Conservation (phyloP, 2,888 invertebrate species). For the Drosophila demipolita region DNA sequence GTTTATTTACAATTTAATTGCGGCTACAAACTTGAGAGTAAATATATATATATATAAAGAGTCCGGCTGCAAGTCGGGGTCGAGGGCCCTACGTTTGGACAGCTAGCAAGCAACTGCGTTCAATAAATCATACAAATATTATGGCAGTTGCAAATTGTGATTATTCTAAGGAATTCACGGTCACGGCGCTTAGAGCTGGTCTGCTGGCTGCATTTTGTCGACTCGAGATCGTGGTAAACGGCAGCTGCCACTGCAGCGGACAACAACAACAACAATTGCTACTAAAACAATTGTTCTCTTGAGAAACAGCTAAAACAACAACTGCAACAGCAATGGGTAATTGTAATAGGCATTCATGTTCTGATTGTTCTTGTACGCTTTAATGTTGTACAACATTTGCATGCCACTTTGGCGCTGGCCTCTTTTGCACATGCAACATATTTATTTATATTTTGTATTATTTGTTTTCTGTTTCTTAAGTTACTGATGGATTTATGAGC, state of each 20-base stretch:
- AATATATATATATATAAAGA: background rate
- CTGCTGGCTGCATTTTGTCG: slow-evolving; percentile 19
- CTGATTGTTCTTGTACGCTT: slow-evolving; percentile 76
- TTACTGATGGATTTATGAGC: slow-evolving; percentile 82
- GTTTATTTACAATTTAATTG: slow-evolving; percentile 74
- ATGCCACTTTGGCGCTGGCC: slow-evolving; percentile 73
- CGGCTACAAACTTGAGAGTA: slow-evolving; percentile 29
- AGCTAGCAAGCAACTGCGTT: slow-evolving; percentile 19
- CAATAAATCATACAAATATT: slow-evolving; percentile 74
- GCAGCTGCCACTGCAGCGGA: slow-evolving; percentile 69
- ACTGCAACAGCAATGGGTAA: slow-evolving; percentile 19
- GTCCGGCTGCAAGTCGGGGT: slow-evolving; percentile 35
- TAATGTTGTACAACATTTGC: slow-evolving; percentile 78
- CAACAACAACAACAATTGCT: slow-evolving; percentile 74
- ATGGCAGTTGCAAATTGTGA: slow-evolving; percentile 75
- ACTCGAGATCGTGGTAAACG: slow-evolving; percentile 48
- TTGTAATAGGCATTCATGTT: slow-evolving; percentile 64
- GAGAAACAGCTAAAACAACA: slow-evolving; percentile 35
- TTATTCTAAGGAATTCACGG: slow-evolving; percentile 74
- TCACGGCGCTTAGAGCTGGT: slow-evolving; percentile 59
- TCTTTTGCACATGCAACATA: slow-evolving; percentile 34
- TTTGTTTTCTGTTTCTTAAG: slow-evolving; percentile 21
- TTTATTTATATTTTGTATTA: slow-evolving; percentile 26
- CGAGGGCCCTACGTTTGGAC: slow-evolving; percentile 55
- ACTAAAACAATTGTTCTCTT: slow-evolving; percentile 75